phyloP scores from a whole-genome alignment of 2,888 invertebrate species.

The Hypolimnas misippus region DNA sequence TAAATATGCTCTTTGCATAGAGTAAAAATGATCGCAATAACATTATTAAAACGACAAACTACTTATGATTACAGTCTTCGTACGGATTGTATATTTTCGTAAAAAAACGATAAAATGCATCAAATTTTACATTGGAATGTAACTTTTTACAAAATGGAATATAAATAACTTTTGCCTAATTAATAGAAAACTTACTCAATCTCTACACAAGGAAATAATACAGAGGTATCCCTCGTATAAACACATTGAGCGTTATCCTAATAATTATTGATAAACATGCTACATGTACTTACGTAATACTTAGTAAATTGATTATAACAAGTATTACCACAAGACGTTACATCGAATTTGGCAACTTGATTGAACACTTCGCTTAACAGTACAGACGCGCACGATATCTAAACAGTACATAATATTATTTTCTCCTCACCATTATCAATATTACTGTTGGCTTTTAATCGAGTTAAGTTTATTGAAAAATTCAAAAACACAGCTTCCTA shows the following conservation, averaged over 20 bases:
- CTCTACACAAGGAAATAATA: conserved; percentile 62
- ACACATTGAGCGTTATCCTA: conserved; percentile 81
- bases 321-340: conserved; percentile 69
- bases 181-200: conserved; percentile 59
- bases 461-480: conserved; percentile 22
- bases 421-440: conserved; percentile 16
- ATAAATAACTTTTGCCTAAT: conserved; percentile 56
- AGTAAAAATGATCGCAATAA: conserved; percentile 61
- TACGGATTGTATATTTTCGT: conserved; percentile 62
- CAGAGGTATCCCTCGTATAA: conserved; percentile 71
- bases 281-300: conserved; percentile 67
- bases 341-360: conserved; percentile 80
- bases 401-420: conserved; percentile 35
- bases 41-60: conserved; percentile 62
- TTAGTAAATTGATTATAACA: conserved; percentile 64
- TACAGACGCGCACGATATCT: conserved; percentile 45
- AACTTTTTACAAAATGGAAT: conserved; percentile 65
- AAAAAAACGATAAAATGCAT: conserved; percentile 63
- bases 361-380: conserved; percentile 72
- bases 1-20: conserved; percentile 59
- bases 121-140: conserved; percentile 59
- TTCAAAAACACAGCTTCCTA: conserved; percentile 12
- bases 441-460: conserved; percentile 12
- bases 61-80: conserved; percentile 75
- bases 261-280: conserved; percentile 73